Conservation (phyloP, 2,797 vertebrate genomes). For the Ctenopoma multispine region DNA sequence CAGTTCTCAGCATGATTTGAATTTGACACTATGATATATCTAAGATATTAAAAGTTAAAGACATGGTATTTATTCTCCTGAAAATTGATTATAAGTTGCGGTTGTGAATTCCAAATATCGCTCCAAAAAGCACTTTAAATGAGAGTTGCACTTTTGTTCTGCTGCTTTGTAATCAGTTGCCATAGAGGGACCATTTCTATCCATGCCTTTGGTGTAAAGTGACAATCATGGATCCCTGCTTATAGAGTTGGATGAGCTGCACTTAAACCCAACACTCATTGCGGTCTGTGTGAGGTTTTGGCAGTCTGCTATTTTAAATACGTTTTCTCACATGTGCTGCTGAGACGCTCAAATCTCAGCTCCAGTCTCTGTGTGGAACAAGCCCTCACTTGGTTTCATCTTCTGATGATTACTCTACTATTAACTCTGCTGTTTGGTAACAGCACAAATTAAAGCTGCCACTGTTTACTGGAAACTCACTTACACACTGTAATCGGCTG, state of each 20-base stretch:
- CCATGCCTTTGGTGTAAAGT: conserved; percentile 59
- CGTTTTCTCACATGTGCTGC: not conserved
- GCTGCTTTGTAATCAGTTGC: conserved; percentile 65
- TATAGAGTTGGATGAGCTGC: conserved; percentile 29
- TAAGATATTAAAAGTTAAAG: conserved; percentile 27
- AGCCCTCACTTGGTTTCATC: conserved; percentile 12
- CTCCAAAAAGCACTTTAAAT: conserved; percentile 82
- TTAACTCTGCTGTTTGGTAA: not conserved
- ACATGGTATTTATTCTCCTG: conserved; percentile 24
- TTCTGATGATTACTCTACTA: not conserved
- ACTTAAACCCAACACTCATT: conserved; percentile 21
- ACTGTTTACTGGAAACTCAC: not conserved
- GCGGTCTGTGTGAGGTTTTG: not conserved
- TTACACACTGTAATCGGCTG: not conserved
- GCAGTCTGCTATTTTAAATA: not conserved
- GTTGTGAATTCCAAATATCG: conserved; percentile 57
- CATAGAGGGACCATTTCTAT: conserved; percentile 42
- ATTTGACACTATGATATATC: conserved; percentile 7
- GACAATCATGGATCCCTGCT: conserved; percentile 76
- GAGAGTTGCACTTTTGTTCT: conserved; percentile 77
- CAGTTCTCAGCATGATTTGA: conserved; percentile 8
- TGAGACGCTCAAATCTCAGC: not conserved
- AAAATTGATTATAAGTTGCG: conserved; percentile 13
- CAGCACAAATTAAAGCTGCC: not conserved
- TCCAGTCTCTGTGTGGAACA: conserved; percentile 17